Evolutionary conservation across 35 echinoderm and acorn worm species (phyloP), one percentile per base, ranked within the genome.

Genomic region (Nesometra sesokonis): DNA sequence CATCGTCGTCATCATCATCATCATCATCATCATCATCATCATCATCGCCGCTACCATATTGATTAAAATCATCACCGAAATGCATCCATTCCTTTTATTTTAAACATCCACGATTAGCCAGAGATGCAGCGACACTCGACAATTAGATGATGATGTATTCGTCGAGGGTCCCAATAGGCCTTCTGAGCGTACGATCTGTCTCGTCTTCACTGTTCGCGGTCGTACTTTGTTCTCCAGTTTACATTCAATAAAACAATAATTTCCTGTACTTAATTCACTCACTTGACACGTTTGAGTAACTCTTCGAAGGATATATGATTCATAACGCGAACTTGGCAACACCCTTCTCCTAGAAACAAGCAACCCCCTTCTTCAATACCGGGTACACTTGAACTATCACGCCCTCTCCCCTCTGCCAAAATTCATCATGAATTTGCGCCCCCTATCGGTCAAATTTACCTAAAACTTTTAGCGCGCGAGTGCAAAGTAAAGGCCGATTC

Each of bases 11-110:
- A 40, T 84, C 82, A 40, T 40, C 82, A 40, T 84, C 82, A 40
- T 84, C 82, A 40, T 84, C 82, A 40, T 4, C 82, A 40, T 84
- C 82, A 40, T 84, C 82, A 84, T 84, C 82, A 84, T 43, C 82
- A 84, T 84, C 82, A 84, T 84, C 82, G 38, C 3, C 82, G 36
- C 38, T 36, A 84, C 31, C 82, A 40, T 84, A n/a, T n/a, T n/a
- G n/a, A n/a, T n/a, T n/a, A n/a, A n/a, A n/a, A n/a, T n/a, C n/a
- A n/a, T n/a, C 13, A 13, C 52, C 13, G 13, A 13, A 67, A 13
- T n/a, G n/a, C n/a, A 13, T 13, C n/a, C 52, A 67, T 67, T n/a
- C 13, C n/a, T n/a, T 13, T 67, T n/a, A 67, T 67, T n/a, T 13
- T 67, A 13, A 67, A 13, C 52, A 67, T 67, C 52, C 13, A 67